Percentiles rank a stretch among this genome's conserved stretches.
phyloP scores from a whole-genome alignment of 2,888 invertebrate species.

The Dinocampus coccinellae region DNA sequence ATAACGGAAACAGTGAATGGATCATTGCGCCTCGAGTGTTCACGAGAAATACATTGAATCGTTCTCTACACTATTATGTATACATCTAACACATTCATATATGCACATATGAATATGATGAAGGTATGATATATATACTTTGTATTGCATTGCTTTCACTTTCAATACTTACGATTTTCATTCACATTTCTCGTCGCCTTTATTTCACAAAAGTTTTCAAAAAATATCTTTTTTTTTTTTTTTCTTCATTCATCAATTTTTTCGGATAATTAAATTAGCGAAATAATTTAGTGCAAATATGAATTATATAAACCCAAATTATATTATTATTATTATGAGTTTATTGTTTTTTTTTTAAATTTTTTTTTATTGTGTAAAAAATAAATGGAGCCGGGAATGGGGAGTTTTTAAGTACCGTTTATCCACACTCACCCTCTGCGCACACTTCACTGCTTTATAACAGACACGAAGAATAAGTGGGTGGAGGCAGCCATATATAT shows the following conservation, averaged over 20 bases:
- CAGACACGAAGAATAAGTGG: conserved; percentile 3
- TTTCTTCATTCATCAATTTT: neutral
- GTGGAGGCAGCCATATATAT: conserved; percentile 2
- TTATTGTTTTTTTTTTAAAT: neutral
- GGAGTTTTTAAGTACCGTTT: conserved; percentile 22
- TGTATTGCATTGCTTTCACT: conserved; percentile 18
- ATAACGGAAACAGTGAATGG: conserved; percentile 52
- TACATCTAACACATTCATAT: conserved; percentile 5
- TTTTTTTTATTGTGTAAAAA: neutral
- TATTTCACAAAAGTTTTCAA: neutral
- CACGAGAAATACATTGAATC: conserved; percentile 47
- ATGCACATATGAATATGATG: conserved; percentile 8
- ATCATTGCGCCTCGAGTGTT: conserved; percentile 47
- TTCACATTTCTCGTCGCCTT: conserved; percentile 17
- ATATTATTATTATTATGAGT: neutral
- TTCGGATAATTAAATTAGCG: neutral
- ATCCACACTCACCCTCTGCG: conserved; percentile 15
- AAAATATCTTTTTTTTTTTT: neutral
- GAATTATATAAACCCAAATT: neutral
- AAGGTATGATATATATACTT: conserved; percentile 19
- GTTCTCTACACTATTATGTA: conserved; percentile 35
- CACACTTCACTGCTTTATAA: neutral
- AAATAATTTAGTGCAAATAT: neutral
- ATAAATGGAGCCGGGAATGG: neutral
- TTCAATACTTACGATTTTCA: conserved; percentile 14